Conservation (phyloP, 2,113 vertebrate genomes). For the Mormyrus lacerda region DNA sequence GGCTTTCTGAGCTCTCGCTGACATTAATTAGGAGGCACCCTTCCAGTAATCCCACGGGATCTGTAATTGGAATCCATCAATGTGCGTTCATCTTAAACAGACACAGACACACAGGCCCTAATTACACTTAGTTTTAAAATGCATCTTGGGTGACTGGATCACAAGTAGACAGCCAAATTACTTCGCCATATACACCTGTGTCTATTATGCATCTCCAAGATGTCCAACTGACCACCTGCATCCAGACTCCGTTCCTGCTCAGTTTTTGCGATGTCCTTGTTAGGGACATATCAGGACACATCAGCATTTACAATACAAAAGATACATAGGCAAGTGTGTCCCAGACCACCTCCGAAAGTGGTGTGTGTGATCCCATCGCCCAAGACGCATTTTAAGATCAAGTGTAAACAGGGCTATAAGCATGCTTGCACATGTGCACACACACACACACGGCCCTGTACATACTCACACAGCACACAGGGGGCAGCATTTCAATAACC, state of each 20-base stretch:
- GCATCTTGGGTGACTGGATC: neutral
- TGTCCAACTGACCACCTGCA: neutral
- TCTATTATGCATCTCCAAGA: neutral
- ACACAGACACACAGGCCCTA: neutral
- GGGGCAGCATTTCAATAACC: neutral
- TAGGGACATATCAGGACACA: neutral
- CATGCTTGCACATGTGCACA: neutral
- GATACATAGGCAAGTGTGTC: neutral
- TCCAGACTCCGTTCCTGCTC: neutral
- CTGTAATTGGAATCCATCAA: neutral
- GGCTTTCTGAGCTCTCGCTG: neutral
- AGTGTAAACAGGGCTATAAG: neutral
- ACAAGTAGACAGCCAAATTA: neutral
- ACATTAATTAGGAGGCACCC: neutral
- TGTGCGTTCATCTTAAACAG: neutral
- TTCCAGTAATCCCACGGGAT: neutral
- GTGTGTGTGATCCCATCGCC: neutral
- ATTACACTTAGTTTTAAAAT: neutral
- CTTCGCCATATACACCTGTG: neutral
- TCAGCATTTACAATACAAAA: neutral
- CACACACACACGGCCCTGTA: neutral
- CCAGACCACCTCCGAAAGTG: neutral
- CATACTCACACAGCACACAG: neutral
- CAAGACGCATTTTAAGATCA: neutral
- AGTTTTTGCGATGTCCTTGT: neutral